A percentile compares a stretch with the other conserved stretches of the same genome.
phyloP scores from a whole-genome alignment of 2,797 vertebrate species.

The Scyliorhinus canicula region DNA sequence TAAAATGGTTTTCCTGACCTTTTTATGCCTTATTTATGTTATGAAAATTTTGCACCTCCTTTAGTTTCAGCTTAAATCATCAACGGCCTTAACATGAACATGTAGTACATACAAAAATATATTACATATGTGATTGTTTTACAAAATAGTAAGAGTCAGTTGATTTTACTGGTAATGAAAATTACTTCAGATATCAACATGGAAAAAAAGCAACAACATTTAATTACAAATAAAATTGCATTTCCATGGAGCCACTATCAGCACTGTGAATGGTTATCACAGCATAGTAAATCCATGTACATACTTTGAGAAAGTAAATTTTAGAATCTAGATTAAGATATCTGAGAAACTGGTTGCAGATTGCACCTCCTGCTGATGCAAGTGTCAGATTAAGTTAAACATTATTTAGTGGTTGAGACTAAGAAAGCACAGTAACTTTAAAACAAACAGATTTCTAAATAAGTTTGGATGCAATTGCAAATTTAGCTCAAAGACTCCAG shows the following conservation, averaged over 20 bases:
- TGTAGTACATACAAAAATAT: neutral
- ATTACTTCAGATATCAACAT: neutral
- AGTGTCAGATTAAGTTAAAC: neutral
- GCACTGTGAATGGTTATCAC: neutral
- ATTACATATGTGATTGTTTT: neutral
- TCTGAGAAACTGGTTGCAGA: neutral
- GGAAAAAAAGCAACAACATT: neutral
- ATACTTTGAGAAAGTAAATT: neutral
- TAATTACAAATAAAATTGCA: slow-evolving; percentile 24
- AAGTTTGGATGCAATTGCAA: neutral
- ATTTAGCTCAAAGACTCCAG: neutral
- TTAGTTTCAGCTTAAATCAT: neutral
- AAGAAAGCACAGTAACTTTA: neutral
- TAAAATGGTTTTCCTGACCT: neutral
- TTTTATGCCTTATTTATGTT: neutral
- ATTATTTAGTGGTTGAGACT: neutral
- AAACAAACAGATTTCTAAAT: neutral
- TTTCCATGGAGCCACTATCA: neutral
- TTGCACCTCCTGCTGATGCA: neutral
- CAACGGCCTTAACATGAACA: neutral
- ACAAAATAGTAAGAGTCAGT: neutral
- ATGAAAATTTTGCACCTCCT: neutral
- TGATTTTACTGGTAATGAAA: slow-evolving; percentile 21
- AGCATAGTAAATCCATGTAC: too few relatives aligned
- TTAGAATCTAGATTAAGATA: neutral